Percentiles rank a stretch among this genome's conserved stretches.
Conservation (phyloP, 2,113 vertebrate species). For the Zosterops hypoxanthus region DNA sequence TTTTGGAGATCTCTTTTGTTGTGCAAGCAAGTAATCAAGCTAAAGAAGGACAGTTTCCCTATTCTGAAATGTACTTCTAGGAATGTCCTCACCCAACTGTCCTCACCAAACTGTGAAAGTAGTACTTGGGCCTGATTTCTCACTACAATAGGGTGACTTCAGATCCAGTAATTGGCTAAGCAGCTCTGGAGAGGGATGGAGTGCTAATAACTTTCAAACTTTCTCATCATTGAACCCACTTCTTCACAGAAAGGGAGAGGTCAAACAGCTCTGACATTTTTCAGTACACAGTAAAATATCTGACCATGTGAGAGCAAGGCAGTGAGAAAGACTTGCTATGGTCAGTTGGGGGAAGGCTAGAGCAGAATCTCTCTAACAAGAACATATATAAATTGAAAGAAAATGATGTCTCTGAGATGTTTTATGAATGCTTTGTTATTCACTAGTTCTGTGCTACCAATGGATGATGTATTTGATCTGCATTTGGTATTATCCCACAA, state of each 20-base stretch:
- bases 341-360: neutral
- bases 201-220: neutral
- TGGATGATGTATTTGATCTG: neutral
- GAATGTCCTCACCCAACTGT: neutral
- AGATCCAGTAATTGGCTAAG: neutral
- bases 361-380: neutral
- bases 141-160: neutral
- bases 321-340: neutral
- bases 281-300: neutral
- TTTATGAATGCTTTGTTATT: constrained; percentile 14
- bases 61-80: neutral
- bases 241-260: neutral
- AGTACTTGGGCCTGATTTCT: neutral
- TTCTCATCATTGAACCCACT: neutral
- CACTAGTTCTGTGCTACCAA: neutral
- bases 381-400: neutral
- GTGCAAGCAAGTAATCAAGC: neutral
- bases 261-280: neutral
- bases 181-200: neutral
- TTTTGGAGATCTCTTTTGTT: neutral
- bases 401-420: neutral
- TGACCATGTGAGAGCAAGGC: neutral
- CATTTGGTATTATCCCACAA: neutral
- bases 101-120: neutral
- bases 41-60: neutral